These are phyloP conservation scores for Berghia stephanieae DNA, from an alignment of 1,140 invertebrate species.

Conservation along the genomic window DNA sequence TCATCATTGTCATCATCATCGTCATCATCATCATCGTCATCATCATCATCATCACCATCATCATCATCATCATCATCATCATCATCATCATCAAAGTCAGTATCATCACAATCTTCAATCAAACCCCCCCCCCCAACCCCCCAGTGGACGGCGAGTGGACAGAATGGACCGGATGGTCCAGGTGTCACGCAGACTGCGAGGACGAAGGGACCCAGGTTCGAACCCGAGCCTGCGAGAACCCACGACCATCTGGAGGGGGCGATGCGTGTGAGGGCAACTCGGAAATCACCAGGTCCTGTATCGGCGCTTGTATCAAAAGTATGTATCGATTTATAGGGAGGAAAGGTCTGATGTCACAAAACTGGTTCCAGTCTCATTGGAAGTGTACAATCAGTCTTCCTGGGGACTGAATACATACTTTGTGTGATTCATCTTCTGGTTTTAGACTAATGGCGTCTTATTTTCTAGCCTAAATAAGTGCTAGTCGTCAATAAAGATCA, in stretches of 20 bases:
- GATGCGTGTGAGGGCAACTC: slow-evolving; percentile 44
- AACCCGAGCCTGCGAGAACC: slow-evolving; percentile 37
- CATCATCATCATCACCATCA: neutral
- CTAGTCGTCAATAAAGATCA: too few relatives aligned
- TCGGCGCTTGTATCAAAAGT: slow-evolving; percentile 23
- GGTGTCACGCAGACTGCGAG: slow-evolving; percentile 48
- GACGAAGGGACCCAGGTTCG: slow-evolving; percentile 29
- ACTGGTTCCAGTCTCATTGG: too few relatives aligned
- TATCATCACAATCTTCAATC: too few relatives aligned
- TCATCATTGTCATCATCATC: neutral
- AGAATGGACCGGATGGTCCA: slow-evolving; percentile 44
- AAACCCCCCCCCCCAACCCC: too few relatives aligned
- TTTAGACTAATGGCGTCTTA: too few relatives aligned
- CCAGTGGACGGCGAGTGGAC: slow-evolving; percentile 47
- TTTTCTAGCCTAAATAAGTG: too few relatives aligned
- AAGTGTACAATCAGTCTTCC: too few relatives aligned
- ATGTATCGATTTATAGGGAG: too few relatives aligned
- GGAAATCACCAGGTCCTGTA: slow-evolving; percentile 17
- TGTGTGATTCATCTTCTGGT: too few relatives aligned
- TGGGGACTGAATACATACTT: too few relatives aligned
- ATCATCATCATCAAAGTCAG: too few relatives aligned
- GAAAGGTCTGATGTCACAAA: too few relatives aligned
- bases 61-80: neutral
- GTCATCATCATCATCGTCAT: neutral
- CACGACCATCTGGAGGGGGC: slow-evolving; percentile 46